Base-by-base conservation (phyloP, 2,113 vertebrate species). In the Corythoichthys haematopterus region DNA sequence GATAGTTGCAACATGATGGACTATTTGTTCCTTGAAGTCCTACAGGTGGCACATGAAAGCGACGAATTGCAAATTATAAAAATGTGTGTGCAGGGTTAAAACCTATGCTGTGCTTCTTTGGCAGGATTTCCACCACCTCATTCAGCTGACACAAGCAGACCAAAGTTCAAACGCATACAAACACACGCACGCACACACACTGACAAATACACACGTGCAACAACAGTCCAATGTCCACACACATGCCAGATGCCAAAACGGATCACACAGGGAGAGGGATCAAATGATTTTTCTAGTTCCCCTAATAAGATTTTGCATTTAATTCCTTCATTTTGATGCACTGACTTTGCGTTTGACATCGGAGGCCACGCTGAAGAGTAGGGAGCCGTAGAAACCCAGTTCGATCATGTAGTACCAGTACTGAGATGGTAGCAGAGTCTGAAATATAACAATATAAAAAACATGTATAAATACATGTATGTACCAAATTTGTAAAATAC, bases 361-460 rank as follows among this genome's bases (percentile, higher is more conserved):
- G 0, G 94, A 97, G 51, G 95, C 96, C 6, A 98, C 91, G 64
- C 96, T 95, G 92, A 97, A 93, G 80, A 98, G 93, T 65, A 98
- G 90, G 3, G 96, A 94, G 86, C 88, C 84, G 82, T 98, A 98
- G 89, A 98, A 98, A 15, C 94, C 95, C 69, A 98, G 92, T 57
- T 97, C 95, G 0, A 96, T 93, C 88, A 95, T 95, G 88, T 98
- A 98, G 89, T 98, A 98, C 96, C 96, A 98, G 60, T 98, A 98
- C 90, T 98, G 96, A 68, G 96, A 98, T 3, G 94, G 93, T 68
- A 98, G 71, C 38, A 91, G 69, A 20, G 84, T 90, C 90, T 91
- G 76, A 76, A 45, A 76, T 35, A 77, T 12, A 46, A 6, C 37
- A 40, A 61, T 7, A 43, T 52, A 52, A 28, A 28, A 28, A 28